These are phyloP conservation scores for Strongylocentrotus purpuratus DNA, from an alignment of 35 echinoderm and acorn worm genomes.

Conservation along the genomic window DNA sequence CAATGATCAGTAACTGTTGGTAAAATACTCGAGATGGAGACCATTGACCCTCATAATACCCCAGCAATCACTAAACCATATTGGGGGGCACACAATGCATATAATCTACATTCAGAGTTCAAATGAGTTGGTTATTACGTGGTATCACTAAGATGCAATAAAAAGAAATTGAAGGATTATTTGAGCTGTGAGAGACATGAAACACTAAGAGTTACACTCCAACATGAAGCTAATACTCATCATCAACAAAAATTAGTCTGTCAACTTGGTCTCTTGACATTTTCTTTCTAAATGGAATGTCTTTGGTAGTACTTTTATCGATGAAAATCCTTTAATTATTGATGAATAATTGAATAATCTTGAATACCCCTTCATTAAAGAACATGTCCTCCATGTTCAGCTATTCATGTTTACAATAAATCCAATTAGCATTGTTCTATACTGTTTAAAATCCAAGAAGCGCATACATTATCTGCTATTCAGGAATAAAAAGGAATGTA, in stretches of 20 bases:
- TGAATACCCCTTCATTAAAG: background rate
- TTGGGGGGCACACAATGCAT: background rate
- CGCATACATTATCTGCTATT: background rate
- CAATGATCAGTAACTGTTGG: background rate
- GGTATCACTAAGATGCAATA: background rate
- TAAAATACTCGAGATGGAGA: background rate
- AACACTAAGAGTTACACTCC: background rate
- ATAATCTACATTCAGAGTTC: background rate
- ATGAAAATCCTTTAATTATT: background rate
- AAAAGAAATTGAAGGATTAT: background rate
- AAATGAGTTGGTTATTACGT: background rate
- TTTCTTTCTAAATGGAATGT: background rate
- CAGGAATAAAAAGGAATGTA: background rate
- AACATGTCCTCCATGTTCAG: background rate
- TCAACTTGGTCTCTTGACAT: background rate
- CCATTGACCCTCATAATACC: background rate
- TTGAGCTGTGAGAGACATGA: background rate
- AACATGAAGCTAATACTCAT: background rate
- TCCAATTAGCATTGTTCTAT: background rate
- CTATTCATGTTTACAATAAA: background rate
- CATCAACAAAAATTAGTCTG: background rate
- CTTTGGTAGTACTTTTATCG: background rate
- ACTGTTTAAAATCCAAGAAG: too few relatives aligned
- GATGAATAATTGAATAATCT: background rate
- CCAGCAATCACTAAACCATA: background rate